A percentile compares a stretch with the other conserved stretches of the same genome.
phyloP scores from a whole-genome alignment of 2,797 vertebrate species.

The Diplodus puntazzo region DNA sequence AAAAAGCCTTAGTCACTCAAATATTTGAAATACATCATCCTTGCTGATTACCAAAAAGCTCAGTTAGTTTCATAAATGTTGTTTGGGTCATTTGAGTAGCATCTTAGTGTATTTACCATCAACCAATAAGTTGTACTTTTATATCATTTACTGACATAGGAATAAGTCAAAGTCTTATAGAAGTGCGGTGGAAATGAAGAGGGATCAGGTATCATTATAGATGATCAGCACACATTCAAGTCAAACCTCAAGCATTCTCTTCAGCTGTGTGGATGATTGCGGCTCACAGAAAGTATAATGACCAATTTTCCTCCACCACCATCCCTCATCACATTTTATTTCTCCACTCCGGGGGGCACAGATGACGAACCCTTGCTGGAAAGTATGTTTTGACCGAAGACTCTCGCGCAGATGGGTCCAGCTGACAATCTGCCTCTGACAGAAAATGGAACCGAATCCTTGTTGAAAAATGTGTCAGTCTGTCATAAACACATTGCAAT shows the following conservation, averaged over 20 bases:
- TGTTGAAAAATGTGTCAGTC: slow-evolving; percentile 51
- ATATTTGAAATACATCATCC: background rate
- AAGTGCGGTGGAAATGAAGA: background rate
- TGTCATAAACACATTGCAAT: slow-evolving; percentile 60
- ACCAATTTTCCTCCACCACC: slow-evolving; percentile 16
- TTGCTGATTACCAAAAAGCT: background rate
- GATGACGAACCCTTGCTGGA: slow-evolving; percentile 47
- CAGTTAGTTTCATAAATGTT: background rate
- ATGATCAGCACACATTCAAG: background rate
- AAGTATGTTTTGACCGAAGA: slow-evolving; percentile 43
- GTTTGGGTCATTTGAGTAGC: background rate
- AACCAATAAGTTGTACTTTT: background rate
- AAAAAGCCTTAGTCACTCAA: background rate
- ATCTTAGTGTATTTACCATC: background rate
- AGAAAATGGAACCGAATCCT: slow-evolving; percentile 37
- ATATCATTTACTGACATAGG: background rate
- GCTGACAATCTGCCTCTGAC: slow-evolving; percentile 41
- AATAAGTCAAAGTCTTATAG: background rate
- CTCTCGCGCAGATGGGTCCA: slow-evolving; percentile 28
- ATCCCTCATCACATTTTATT: slow-evolving; percentile 39
- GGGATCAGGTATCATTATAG: background rate
- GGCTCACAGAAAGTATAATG: slow-evolving; percentile 6
- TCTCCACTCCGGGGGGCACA: slow-evolving; percentile 42
- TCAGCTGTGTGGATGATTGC: slow-evolving; percentile 11
- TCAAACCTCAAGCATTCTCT: background rate